phyloP scores from a whole-genome alignment of 1,140 invertebrate species.

The Choristoneura fumiferana region DNA sequence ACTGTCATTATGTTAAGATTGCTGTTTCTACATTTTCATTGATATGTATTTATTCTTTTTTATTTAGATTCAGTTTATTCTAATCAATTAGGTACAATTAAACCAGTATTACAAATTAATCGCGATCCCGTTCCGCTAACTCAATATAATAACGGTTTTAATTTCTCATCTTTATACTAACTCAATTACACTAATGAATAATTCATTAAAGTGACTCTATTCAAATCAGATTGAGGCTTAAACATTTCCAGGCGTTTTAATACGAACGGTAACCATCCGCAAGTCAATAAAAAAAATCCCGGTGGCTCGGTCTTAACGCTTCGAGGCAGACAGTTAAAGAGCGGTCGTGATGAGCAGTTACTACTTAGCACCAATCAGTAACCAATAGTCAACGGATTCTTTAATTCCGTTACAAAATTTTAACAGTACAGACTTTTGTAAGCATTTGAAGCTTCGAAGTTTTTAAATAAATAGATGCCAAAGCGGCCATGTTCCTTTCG shows the following conservation, averaged over 20 bases:
- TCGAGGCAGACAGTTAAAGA: constrained; percentile 42
- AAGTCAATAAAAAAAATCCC: constrained; percentile 19
- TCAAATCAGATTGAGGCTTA: not conserved
- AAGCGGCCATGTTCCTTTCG: too few species aligned
- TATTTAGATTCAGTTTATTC: too few species aligned
- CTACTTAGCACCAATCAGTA: constrained; percentile 26
- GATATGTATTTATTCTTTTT: too few species aligned
- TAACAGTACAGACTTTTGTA: not conserved
- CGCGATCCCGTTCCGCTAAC: not conserved
- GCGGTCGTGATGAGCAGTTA: constrained; percentile 36
- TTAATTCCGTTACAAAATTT: constrained; percentile 10
- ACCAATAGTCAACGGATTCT: constrained; percentile 7
- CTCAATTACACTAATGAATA: not conserved
- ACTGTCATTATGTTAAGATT: too few species aligned
- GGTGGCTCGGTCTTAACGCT: constrained; percentile 35
- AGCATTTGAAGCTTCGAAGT: too few species aligned
- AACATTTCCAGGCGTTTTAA: constrained; percentile 1
- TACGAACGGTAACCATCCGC: constrained; percentile 3
- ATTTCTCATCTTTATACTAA: not conserved
- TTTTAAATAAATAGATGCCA: too few species aligned
- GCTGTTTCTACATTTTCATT: too few species aligned
- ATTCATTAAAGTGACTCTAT: not conserved
- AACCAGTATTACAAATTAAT: not conserved
- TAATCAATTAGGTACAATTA: too few species aligned
- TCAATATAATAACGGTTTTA: not conserved